Evolutionary conservation across 2,888 invertebrate genomes (phyloP).

Genomic region (Cremastinae sp.): DNA sequence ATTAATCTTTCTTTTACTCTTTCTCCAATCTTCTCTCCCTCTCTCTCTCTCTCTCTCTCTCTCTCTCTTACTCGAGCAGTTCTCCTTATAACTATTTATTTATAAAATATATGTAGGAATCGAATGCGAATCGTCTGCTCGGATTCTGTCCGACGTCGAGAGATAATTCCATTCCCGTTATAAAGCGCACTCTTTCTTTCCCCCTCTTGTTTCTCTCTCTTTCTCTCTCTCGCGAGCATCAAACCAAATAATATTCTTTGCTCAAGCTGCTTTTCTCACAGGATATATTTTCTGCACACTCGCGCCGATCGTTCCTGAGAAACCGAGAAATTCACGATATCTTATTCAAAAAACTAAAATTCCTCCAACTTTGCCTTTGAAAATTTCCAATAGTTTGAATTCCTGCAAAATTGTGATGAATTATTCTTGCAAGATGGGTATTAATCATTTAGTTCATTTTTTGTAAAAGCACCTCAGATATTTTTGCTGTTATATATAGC

Average conservation of each 20-base stretch:
- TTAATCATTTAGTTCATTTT: no score
- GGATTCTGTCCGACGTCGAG: slow-evolving; percentile 50
- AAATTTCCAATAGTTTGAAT: no score
- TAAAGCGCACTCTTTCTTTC: slow-evolving; percentile 23
- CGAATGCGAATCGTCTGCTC: slow-evolving; percentile 12
- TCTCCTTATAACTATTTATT: slow-evolving; percentile 12
- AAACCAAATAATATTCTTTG: slow-evolving; percentile 14
- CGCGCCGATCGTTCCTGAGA: no score
- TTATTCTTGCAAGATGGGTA: no score
- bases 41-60: background rate
- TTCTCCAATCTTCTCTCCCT: background rate
- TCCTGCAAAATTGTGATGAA: no score
- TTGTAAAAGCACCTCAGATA: no score
- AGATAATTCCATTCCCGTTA: slow-evolving; percentile 59
- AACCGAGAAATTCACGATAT: no score
- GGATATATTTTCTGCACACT: background rate
- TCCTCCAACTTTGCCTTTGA: no score
- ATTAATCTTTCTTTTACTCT: slow-evolving; percentile 16
- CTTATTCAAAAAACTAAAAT: no score
- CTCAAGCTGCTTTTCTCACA: slow-evolving; percentile 23
- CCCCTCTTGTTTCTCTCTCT: background rate
- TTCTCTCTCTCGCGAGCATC: background rate
- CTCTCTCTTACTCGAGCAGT: background rate
- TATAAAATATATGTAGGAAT: slow-evolving; percentile 10
- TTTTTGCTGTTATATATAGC: no score